These are phyloP conservation scores for Parauchenoglanis punctatus DNA, from an alignment of 2,797 vertebrate genomes.

Conservation along the genomic window DNA sequence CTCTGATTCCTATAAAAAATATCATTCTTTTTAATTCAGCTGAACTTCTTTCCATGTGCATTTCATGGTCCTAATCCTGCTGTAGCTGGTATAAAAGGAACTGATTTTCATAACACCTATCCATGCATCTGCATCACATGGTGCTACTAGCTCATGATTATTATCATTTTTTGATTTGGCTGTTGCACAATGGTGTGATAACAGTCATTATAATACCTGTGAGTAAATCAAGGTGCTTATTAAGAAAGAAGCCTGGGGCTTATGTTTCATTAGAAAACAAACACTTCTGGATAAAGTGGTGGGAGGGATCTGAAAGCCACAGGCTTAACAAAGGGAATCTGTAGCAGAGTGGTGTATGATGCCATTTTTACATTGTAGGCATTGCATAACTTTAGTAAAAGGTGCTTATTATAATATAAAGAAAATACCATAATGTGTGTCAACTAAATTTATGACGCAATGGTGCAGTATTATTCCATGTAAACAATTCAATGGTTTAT, in stretches of 20 bases:
- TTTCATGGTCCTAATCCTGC: conserved; percentile 23
- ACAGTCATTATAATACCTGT: conserved; percentile 78
- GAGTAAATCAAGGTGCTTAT: conserved; percentile 74
- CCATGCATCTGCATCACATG: conserved; percentile 26
- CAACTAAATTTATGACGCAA: not conserved
- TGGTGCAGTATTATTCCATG: not conserved
- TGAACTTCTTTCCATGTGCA: conserved; percentile 20
- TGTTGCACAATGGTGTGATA: conserved; percentile 75
- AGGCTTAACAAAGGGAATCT: conserved; percentile 3
- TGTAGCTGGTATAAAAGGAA: conserved; percentile 37
- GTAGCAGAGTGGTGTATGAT: not conserved
- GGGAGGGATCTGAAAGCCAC: conserved; percentile 21
- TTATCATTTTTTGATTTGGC: conserved; percentile 69
- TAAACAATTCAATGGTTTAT: not conserved
- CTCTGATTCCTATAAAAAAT: not conserved
- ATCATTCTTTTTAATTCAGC: not conserved
- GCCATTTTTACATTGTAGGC: not conserved
- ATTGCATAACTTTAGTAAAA: not conserved
- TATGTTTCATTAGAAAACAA: conserved; percentile 71
- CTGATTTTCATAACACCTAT: conserved; percentile 51
- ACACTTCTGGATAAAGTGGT: conserved; percentile 46
- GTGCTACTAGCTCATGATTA: conserved; percentile 59
- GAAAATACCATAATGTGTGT: conserved; percentile 4
- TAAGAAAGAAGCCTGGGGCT: conserved; percentile 66
- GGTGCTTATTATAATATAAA: not conserved